phyloP scores from a whole-genome alignment of 2,888 invertebrate species.

The Branchipolynoe longqiensis region DNA sequence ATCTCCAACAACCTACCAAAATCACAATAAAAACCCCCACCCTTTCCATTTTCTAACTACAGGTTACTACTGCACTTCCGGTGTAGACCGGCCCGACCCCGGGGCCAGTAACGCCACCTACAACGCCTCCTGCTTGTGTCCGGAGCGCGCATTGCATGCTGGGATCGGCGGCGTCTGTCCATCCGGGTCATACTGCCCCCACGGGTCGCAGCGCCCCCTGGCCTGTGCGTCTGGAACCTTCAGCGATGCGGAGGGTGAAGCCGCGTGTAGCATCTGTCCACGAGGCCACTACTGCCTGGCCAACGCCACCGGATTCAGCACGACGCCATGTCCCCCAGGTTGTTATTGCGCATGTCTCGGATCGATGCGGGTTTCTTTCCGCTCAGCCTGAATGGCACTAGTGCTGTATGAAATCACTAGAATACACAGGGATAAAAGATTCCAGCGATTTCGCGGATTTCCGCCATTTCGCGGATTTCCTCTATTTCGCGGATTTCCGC shows the following conservation, averaged over 20 bases:
- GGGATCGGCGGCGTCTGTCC: slow-evolving; percentile 78
- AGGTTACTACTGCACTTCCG: slow-evolving; percentile 79
- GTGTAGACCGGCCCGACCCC: slow-evolving; percentile 76
- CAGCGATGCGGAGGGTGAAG: slow-evolving; percentile 69
- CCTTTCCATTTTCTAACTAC: slow-evolving; percentile 7
- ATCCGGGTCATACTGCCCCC: slow-evolving; percentile 76
- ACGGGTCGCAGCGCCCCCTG: slow-evolving; percentile 68
- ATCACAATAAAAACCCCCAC: too few species aligned
- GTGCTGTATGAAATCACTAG: too few species aligned
- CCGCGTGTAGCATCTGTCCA: slow-evolving; percentile 69
- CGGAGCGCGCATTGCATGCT: slow-evolving; percentile 71
- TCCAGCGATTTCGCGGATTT: too few species aligned
- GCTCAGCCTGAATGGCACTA: too few species aligned
- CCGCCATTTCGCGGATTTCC: too few species aligned
- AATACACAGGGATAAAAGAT: too few species aligned
- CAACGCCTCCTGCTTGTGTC: slow-evolving; percentile 71
- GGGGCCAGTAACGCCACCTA: slow-evolving; percentile 69
- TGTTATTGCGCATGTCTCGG: too few species aligned
- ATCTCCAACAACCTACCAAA: too few species aligned
- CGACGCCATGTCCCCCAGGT: slow-evolving; percentile 71
- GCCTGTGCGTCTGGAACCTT: slow-evolving; percentile 71
- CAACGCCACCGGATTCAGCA: slow-evolving; percentile 69
- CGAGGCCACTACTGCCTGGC: slow-evolving; percentile 72
- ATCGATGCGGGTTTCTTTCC: too few species aligned
- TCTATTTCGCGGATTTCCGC: too few species aligned